These are phyloP conservation scores for Pocillopora grandis DNA, from an alignment of 92 coral and sea anemone species.

Conservation along the genomic window DNA sequence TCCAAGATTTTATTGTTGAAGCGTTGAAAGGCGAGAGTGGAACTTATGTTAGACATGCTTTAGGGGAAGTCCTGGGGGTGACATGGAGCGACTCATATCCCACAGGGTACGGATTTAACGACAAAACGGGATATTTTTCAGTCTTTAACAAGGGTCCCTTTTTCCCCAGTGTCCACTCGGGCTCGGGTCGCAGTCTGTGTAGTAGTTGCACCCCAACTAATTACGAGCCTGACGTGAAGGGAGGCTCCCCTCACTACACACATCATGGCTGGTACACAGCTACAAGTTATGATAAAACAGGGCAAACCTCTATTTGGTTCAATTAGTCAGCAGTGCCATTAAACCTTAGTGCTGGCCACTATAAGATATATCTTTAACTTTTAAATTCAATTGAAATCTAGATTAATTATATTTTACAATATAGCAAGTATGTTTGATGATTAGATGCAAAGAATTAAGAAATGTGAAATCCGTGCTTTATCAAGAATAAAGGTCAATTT, in stretches of 20 bases:
- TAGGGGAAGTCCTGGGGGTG: slow-evolving; percentile 81
- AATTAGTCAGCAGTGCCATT: slow-evolving; percentile 34
- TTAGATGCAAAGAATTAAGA: too few species aligned
- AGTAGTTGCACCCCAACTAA: slow-evolving; percentile 43
- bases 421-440: too few species aligned
- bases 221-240: slow-evolving; percentile 76
- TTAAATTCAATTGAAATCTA: too few species aligned
- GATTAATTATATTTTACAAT: too few species aligned
- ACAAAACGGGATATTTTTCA: slow-evolving; percentile 49
- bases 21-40: slow-evolving; percentile 95
- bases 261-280: slow-evolving; percentile 84
- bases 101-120: slow-evolving; percentile 87
- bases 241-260: slow-evolving; percentile 70
- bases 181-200: slow-evolving; percentile 61
- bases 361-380: too few species aligned
- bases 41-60: slow-evolving; percentile 59
- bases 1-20: slow-evolving; percentile 73
- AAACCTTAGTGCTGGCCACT: too few species aligned
- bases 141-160: slow-evolving; percentile 74
- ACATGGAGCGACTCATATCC: slow-evolving; percentile 82
- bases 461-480: too few species aligned
- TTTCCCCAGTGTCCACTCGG: slow-evolving; percentile 93
- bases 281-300: slow-evolving; percentile 51
- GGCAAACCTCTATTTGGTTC: slow-evolving; percentile 98
- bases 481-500: too few species aligned